phyloP scores from a whole-genome alignment of 2,797 vertebrate species.

The Urocyon cinereoargenteus region DNA sequence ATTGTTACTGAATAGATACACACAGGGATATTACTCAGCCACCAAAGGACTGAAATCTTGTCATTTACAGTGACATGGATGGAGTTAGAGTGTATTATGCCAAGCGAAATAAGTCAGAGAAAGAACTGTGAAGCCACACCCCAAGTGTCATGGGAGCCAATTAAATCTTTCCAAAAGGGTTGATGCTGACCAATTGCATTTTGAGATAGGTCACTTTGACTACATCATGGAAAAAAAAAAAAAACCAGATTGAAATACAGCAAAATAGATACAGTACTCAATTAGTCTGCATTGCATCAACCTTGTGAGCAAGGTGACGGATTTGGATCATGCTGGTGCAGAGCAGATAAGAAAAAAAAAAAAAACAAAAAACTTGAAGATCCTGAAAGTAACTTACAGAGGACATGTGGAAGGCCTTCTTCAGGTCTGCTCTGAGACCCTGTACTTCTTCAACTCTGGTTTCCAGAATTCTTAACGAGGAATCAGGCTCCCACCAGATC shows the following conservation, averaged over 20 bases:
- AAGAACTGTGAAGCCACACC: not conserved
- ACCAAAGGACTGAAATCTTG: too few relatives aligned
- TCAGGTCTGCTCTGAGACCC: not conserved
- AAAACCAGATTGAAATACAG: not conserved
- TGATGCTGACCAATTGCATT: not conserved
- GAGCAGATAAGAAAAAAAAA: not conserved
- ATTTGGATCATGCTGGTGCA: not conserved
- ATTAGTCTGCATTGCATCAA: not conserved
- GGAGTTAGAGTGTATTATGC: too few relatives aligned
- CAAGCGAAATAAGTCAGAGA: too few relatives aligned
- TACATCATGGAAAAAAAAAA: not conserved
- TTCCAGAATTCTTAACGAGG: not conserved
- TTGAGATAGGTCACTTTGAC: not conserved
- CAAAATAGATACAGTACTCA: not conserved
- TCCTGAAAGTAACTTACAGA: not conserved
- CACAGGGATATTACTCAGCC: too few relatives aligned
- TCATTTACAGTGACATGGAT: too few relatives aligned
- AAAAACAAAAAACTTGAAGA: not conserved
- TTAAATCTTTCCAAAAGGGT: not conserved
- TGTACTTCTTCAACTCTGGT: not conserved
- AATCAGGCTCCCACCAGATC: not conserved
- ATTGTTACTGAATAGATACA: too few relatives aligned
- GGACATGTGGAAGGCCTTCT: not conserved
- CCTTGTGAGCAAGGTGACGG: not conserved
- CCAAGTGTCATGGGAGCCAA: not conserved